Conservation (phyloP, 53 echinoderm and acorn worm species). For the Crossaster papposus region DNA sequence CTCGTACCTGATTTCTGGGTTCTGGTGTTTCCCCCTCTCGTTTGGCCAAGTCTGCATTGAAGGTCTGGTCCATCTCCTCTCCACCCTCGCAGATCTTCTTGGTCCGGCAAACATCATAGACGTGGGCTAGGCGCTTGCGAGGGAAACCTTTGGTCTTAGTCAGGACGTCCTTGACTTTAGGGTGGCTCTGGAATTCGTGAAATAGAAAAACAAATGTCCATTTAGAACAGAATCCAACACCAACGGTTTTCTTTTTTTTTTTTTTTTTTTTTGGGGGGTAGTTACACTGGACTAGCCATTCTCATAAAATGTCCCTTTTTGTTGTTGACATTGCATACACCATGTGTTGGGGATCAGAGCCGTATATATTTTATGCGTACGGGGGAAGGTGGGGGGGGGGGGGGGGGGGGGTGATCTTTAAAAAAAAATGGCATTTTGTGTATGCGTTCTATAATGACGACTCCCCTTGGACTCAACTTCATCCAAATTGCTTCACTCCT, state of each 20-base stretch:
- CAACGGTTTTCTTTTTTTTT: not conserved
- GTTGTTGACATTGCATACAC: too few species aligned
- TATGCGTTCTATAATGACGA: too few species aligned
- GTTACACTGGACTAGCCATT: too few species aligned
- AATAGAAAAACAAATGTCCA: not conserved
- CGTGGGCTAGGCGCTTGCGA: conserved; percentile 80
- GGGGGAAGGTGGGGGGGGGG: too few species aligned
- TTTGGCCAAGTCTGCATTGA: conserved; percentile 86
- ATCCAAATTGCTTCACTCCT: too few species aligned
- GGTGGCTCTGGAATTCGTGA: conserved; percentile 76
- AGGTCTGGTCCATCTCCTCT: conserved; percentile 95
- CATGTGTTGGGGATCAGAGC: too few species aligned
- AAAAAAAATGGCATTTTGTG: too few species aligned
- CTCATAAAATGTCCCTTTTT: too few species aligned
- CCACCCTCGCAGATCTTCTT: conserved; percentile 99
- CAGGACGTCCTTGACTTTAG: conserved; percentile 90
- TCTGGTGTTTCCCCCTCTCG: conserved; percentile 86
- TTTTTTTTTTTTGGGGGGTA: too few species aligned
- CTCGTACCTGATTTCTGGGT: conserved; percentile 78
- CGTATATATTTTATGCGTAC: too few species aligned
- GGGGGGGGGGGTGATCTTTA: too few species aligned
- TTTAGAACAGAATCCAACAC: not conserved
- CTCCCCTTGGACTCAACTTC: too few species aligned
- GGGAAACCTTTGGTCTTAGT: conserved; percentile 92
- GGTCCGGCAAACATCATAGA: conserved; percentile 81